Base-by-base conservation (phyloP, 1,140 invertebrate genomes). In the Neodiprion pinetum region DNA sequence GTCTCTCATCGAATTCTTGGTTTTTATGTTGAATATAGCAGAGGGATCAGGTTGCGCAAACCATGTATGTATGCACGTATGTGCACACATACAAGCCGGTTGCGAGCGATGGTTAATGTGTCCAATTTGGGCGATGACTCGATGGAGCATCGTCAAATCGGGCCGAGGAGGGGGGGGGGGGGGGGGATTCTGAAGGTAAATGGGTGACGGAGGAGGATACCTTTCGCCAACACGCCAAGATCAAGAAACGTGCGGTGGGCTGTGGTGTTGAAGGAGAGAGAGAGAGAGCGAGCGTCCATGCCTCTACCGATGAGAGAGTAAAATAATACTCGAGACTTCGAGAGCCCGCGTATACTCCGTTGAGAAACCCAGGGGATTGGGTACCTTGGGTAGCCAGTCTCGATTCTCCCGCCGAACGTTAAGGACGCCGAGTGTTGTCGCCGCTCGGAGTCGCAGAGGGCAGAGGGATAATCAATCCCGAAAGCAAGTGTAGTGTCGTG, bases 401-500 rank as follows among this genome's bases (percentile, higher is more conserved):
- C 78, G 81, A 78, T 71, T 70, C 78, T 80, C 81, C 78, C 76
- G 81, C 80, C 74, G 77, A 73, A 70, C 72, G 74, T 67, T 53
- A 71, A 75, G 74, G 79, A 73, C 23, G 75, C 48, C 28, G 28
- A 40, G 53, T 17, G 5, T 9, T 49, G 12, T 65, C n/a, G 47
- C 14, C 49, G 14, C 61, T 40, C 17, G 71, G 68, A 23, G 48
- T 11, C 17, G 47, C 8, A 9, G 17, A 66, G 71, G 50, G 40
- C 9, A 61, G 53, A 17, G 12, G n/a, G 50, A 73, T 40, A 40
- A 72, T 61, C 12, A 53, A 71, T 40, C 48, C 12, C 68, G 68
- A 70, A 17, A 72, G 48, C 14, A 48, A 61, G 53, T 61, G 53
- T 61, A 61, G 53, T 61, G 53, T 17, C 53, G 53, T 61, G n/a